Evolutionary conservation across 2,888 invertebrate genomes (phyloP).

Genomic region (Acleris sparsana): DNA sequence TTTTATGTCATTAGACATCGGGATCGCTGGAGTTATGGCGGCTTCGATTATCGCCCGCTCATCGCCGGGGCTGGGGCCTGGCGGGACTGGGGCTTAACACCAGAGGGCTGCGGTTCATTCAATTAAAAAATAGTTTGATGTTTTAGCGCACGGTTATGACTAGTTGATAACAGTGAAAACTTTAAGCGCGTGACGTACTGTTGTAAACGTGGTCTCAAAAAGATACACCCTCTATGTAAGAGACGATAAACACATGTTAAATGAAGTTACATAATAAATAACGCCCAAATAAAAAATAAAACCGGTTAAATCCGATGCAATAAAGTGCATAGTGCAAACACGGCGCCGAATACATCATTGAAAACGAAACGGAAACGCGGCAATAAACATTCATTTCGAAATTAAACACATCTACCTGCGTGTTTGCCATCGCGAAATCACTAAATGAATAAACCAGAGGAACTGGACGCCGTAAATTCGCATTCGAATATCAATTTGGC

Average conservation of each 20-base stretch:
- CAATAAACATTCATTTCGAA: slow-evolving; percentile 82
- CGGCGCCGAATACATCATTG: slow-evolving; percentile 54
- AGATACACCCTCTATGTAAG: background rate
- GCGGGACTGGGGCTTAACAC: background rate
- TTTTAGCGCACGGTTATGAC: no score
- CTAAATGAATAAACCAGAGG: slow-evolving; percentile 83
- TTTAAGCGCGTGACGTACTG: no score
- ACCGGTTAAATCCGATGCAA: slow-evolving; percentile 48
- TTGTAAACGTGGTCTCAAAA: background rate
- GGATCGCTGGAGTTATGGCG: slow-evolving; percentile 62
- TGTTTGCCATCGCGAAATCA: slow-evolving; percentile 80
- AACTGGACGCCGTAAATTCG: slow-evolving; percentile 75
- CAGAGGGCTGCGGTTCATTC: no score
- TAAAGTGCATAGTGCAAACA: slow-evolving; percentile 54
- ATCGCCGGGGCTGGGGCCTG: slow-evolving; percentile 41
- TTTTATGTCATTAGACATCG: slow-evolving; percentile 81
- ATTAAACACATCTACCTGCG: slow-evolving; percentile 82
- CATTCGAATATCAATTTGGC: slow-evolving; percentile 81
- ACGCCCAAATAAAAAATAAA: slow-evolving; percentile 37
- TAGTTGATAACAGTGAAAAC: no score
- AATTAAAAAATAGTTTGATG: background rate
- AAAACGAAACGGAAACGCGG: slow-evolving; percentile 74
- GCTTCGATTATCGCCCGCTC: slow-evolving; percentile 72
- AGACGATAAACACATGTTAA: background rate
- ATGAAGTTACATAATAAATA: slow-evolving; percentile 17